Conservation (phyloP, 1,140 invertebrate species). For the Pseudoatta argentina region DNA sequence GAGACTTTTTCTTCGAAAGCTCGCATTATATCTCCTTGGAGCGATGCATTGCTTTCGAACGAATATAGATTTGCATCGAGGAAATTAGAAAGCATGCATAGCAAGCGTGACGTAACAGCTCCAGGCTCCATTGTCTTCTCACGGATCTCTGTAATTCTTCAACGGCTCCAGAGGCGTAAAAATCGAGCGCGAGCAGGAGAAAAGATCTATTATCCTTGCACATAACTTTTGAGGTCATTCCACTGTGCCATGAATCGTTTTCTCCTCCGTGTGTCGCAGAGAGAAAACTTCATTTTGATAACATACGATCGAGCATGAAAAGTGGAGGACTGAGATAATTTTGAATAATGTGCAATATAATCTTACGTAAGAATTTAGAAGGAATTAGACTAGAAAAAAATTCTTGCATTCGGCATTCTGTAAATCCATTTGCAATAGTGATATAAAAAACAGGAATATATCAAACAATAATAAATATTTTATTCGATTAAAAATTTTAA, state of each 20-base stretch:
- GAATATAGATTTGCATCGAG: conserved; percentile 24
- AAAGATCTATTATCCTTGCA: conserved; percentile 45
- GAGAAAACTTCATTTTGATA: conserved; percentile 1
- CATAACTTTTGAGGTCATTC: conserved; percentile 47
- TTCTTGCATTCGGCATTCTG: neutral
- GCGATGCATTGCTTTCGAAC: neutral
- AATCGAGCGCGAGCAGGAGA: conserved; percentile 15
- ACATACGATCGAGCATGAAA: neutral
- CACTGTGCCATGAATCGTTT: conserved; percentile 30
- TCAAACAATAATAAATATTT: neutral
- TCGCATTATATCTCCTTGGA: neutral
- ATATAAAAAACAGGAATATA: neutral
- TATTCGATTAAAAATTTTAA: neutral
- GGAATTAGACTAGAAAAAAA: neutral
- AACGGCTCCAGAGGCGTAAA: conserved; percentile 14
- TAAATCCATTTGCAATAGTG: too few relatives aligned
- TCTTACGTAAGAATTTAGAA: conserved; percentile 11
- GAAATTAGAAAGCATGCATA: conserved; percentile 51
- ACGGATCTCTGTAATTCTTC: neutral
- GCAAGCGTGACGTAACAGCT: conserved; percentile 36
- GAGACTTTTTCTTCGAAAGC: neutral
- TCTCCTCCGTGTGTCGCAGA: conserved; percentile 22
- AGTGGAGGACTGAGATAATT: conserved; percentile 25
- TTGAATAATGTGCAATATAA: neutral
- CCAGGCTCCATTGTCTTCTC: conserved; percentile 9